Percentiles rank a stretch among this genome's conserved stretches.
Evolutionary conservation across 2,113 vertebrate species (phyloP).

Genomic region (Laterallus jamaicensis): DNA sequence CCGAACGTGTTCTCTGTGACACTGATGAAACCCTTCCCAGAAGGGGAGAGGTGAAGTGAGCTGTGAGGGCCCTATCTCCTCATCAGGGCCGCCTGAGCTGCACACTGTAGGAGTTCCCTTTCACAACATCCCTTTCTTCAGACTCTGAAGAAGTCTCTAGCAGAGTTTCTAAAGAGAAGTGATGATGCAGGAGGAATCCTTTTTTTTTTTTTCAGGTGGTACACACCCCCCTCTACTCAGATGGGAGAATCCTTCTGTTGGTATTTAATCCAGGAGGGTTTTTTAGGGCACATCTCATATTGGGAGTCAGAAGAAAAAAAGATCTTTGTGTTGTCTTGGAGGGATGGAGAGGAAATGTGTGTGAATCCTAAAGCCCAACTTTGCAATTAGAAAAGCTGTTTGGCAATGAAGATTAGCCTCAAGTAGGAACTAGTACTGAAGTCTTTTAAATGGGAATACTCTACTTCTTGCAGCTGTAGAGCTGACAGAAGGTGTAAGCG

Average conservation of each 20-base stretch:
- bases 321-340: not conserved
- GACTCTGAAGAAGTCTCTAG: not conserved
- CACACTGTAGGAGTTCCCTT: not conserved
- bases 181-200: not conserved
- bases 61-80: not conserved
- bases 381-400: not conserved
- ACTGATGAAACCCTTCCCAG: not conserved
- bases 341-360: not conserved
- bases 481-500: not conserved
- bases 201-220: not conserved
- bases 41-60: not conserved
- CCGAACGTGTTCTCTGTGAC: not conserved
- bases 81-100: not conserved
- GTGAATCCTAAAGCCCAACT: not conserved
- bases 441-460: not conserved
- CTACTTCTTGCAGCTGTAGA: not conserved
- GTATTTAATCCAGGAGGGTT: not conserved
- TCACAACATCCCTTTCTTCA: not conserved
- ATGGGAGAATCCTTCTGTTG: not conserved
- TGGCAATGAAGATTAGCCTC: not conserved
- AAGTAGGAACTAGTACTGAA: not conserved
- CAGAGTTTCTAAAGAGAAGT: not conserved
- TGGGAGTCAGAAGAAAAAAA: not conserved
- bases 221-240: not conserved
- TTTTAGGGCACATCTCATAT: not conserved